Conservation (phyloP, 2,113 vertebrate genomes). For the Bagarius yarrelli region DNA sequence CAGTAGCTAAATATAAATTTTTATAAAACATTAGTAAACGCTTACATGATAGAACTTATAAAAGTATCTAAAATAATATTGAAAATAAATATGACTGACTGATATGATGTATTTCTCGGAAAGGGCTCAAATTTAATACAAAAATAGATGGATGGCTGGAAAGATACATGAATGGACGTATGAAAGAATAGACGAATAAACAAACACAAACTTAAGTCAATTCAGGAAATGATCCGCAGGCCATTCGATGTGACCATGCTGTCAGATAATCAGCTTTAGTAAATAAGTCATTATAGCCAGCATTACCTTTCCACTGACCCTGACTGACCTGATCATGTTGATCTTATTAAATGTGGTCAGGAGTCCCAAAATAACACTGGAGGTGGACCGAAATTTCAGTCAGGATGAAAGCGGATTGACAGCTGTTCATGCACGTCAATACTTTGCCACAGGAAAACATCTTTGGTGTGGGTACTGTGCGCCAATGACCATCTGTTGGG, state of each 20-base stretch:
- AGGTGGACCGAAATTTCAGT: constrained; percentile 21
- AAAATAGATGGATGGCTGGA: not conserved
- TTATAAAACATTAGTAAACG: not conserved
- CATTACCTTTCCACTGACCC: not conserved
- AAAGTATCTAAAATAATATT: too few relatives aligned
- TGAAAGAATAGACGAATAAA: not conserved
- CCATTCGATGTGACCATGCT: not conserved
- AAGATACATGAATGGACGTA: not conserved
- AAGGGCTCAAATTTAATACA: too few relatives aligned
- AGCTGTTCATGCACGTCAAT: not conserved
- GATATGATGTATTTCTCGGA: too few relatives aligned
- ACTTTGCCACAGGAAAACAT: constrained; percentile 19
- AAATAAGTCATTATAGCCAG: constrained; percentile 7
- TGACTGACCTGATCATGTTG: not conserved
- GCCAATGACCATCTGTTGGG: constrained; percentile 16
- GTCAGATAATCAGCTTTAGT: not conserved
- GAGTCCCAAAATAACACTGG: constrained; percentile 16
- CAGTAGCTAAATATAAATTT: not conserved
- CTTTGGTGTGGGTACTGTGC: not conserved
- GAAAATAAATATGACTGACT: too few relatives aligned
- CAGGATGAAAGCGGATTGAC: constrained; percentile 11
- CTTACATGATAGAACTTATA: not conserved
- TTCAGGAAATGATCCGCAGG: not conserved
- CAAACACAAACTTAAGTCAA: not conserved
- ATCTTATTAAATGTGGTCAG: not conserved